Conservation (phyloP, 2,797 vertebrate species). For the Cercopithecus diana region DNA sequence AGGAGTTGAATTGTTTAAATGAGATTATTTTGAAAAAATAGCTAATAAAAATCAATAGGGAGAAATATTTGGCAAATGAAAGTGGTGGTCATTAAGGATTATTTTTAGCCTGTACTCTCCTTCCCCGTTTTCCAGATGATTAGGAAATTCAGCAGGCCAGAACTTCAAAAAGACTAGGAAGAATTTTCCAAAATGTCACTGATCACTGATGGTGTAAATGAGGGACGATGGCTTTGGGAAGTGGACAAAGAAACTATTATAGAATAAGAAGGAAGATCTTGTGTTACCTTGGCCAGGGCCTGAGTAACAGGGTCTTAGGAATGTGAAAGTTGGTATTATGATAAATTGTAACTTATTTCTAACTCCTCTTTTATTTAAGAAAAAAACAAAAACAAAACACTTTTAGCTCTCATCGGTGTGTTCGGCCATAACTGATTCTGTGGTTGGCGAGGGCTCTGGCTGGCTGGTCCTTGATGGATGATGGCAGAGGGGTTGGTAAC, state of each 20-base stretch:
- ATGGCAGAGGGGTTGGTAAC: not conserved
- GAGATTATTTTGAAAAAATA: constrained; percentile 44
- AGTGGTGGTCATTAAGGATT: not conserved
- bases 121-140: not conserved
- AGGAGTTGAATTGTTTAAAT: constrained; percentile 16
- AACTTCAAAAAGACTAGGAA: not conserved
- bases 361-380: not conserved
- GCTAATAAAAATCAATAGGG: not conserved
- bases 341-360: not conserved
- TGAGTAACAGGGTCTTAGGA: not conserved
- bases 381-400: too few species aligned
- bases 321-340: not conserved
- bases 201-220: not conserved
- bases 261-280: not conserved
- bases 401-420: too few species aligned
- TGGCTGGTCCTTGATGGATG: not conserved
- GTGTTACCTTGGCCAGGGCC: not conserved
- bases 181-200: not conserved
- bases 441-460: accelerated
- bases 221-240: not conserved
- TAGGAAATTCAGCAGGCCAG: not conserved
- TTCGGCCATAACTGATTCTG: not conserved
- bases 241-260: not conserved
- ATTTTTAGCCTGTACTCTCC: not conserved
- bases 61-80: not conserved